These are phyloP conservation scores for Flexamia atlantica DNA, from an alignment of 2,888 invertebrate genomes.

Conservation along the genomic window DNA sequence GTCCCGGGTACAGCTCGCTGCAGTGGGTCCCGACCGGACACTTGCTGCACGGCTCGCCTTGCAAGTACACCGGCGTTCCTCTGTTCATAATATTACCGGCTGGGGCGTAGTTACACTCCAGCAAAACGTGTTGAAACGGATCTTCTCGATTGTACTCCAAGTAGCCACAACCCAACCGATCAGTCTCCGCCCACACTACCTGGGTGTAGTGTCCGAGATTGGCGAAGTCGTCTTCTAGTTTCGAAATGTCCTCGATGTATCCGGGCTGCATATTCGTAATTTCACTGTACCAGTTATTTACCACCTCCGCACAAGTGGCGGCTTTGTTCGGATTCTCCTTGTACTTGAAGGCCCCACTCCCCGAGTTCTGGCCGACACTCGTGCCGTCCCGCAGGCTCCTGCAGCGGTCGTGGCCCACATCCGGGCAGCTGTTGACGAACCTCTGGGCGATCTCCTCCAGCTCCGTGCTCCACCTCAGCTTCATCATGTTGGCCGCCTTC, in stretches of 20 bases:
- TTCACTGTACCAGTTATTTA: neutral
- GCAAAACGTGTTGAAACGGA: neutral
- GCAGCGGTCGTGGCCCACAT: neutral
- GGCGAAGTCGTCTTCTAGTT: neutral
- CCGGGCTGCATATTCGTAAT: neutral
- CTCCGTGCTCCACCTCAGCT: constrained; percentile 10
- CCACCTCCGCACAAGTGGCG: neutral
- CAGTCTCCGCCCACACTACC: neutral
- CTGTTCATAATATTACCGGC: neutral
- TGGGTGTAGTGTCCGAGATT: constrained; percentile 6
- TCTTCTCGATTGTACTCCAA: neutral
- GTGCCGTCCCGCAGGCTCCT: neutral
- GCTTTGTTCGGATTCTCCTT: neutral
- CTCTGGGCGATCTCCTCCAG: constrained; percentile 15
- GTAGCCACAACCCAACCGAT: constrained; percentile 8
- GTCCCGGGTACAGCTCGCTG: constrained; percentile 9
- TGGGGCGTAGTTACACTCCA: constrained; percentile 10
- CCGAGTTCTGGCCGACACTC: neutral
- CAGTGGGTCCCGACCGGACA: constrained; percentile 13
- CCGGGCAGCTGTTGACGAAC: neutral
- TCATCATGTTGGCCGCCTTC: constrained; percentile 25
- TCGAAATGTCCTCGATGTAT: neutral
- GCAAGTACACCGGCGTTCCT: neutral
- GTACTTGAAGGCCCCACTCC: no score
- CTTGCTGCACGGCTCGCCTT: neutral